These are phyloP conservation scores for Diceros bicornis DNA, from an alignment of 2,797 vertebrate genomes.

Conservation along the genomic window DNA sequence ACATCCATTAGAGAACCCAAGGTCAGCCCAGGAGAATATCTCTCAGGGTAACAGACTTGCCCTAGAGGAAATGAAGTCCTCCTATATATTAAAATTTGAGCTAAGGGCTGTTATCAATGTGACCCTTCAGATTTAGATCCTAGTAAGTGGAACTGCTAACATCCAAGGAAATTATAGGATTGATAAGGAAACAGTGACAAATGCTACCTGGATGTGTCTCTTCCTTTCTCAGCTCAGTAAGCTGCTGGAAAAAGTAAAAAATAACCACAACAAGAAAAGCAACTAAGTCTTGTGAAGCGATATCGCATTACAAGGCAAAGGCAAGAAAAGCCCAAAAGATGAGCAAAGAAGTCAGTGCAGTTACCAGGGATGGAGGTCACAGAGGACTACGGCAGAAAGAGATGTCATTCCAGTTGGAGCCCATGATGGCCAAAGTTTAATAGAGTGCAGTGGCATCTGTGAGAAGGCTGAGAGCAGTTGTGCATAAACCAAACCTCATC, in stretches of 20 bases:
- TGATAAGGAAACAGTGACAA: not conserved
- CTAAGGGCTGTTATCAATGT: not conserved
- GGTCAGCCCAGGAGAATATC: not conserved
- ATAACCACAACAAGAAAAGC: not conserved
- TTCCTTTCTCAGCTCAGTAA: not conserved
- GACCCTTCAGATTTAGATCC: not conserved
- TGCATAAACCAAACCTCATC: not conserved
- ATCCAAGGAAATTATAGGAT: not conserved
- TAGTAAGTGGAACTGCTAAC: not conserved
- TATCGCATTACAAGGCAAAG: not conserved
- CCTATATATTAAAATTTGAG: not conserved
- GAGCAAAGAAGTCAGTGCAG: too few relatives aligned
- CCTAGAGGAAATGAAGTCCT: not conserved
- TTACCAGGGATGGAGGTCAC: too few relatives aligned
- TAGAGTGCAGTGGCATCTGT: not conserved
- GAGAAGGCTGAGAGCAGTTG: not conserved
- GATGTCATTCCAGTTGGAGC: fast-evolving
- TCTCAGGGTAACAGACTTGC: not conserved
- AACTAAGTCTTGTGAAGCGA: not conserved
- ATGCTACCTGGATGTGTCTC: not conserved
- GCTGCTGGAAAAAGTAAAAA: not conserved
- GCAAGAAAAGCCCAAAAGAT: not conserved
- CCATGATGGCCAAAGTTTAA: not conserved
- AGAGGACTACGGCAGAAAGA: not conserved
- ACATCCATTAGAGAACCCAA: not conserved